Evolutionary conservation across 2,888 invertebrate species (phyloP), one percentile per base, ranked within the genome.

Genomic region (Parascotia fuliginaria): DNA sequence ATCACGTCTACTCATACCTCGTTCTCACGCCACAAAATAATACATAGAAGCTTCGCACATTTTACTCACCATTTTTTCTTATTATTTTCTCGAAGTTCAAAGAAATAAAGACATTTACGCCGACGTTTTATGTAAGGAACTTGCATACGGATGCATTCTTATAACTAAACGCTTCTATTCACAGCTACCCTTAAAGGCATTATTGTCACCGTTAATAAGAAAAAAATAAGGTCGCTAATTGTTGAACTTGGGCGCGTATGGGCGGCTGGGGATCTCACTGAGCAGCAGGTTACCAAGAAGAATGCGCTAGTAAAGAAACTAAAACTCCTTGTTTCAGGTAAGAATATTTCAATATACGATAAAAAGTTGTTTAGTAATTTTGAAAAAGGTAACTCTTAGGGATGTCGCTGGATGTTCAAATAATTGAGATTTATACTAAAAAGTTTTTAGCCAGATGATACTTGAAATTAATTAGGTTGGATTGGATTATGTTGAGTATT

Each of bases 271-370:
- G 52, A 63, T 36, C 65, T 77, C 22, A 68, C 68, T 28, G 60
- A 68, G 42, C 49, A 51, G 36, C 79, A 82, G 64, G 66, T 70
- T 48, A 65, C 36, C 34, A 75, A 66, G 60, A 81, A 81, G 60
- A 68, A 68, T 58, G 52, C 55, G 50, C 52, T 75, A 41, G 50
- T 80, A 36, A 71, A 73, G 42, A 70, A 58, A 47, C 65, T 82
- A 36, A 75, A 78, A 46, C 63, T 76, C 42, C 73, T 64, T 53
- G 68, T 67, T 61, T 37, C 65, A 70, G 75, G 80, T 81, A 60
- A 27, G 59, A 42, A 36, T 42, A 52, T 55, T 67, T 66, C 54
- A 63, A 60, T 60, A 52, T 40, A 51, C 39, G 39, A 44, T 34
- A 47, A 44, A 53, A 58, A 67, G 38, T 68, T 59, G 33, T 46